Percentiles rank a stretch among this genome's conserved stretches.
phyloP scores from a whole-genome alignment of 2,113 vertebrate species.

The Peucedramus taeniatus region DNA sequence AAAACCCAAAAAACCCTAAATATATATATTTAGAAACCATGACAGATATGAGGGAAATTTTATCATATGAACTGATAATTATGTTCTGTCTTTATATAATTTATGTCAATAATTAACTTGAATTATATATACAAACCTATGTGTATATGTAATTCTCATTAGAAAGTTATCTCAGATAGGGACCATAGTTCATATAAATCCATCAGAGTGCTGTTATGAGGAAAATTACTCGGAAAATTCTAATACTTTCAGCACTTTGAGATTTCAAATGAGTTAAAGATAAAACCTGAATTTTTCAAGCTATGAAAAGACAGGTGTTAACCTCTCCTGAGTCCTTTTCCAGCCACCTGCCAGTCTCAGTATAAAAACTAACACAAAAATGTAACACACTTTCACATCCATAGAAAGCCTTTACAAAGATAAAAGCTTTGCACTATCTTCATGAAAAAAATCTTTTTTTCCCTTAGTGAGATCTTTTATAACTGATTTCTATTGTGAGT shows the following conservation, averaged over 20 bases:
- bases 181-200: background rate
- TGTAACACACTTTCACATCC: background rate
- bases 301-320: slow-evolving; percentile 36
- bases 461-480: background rate
- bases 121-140: too few species aligned
- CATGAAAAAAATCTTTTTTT: background rate
- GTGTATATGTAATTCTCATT: background rate
- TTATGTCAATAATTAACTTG: background rate
- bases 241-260: background rate
- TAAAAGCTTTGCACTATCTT: slow-evolving; percentile 11
- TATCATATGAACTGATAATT: background rate
- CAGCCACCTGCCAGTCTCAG: slow-evolving; percentile 20
- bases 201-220: fast-evolving
- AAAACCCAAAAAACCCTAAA: too few species aligned
- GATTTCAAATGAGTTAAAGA: slow-evolving; percentile 3
- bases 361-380: slow-evolving; percentile 40
- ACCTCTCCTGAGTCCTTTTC: slow-evolving; percentile 25
- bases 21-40: background rate
- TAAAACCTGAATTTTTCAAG: slow-evolving; percentile 5
- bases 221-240: background rate
- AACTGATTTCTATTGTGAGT: background rate
- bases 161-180: background rate
- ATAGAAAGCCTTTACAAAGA: slow-evolving; percentile 16
- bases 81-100: background rate
- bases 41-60: background rate